Base-by-base conservation (phyloP, 1,140 invertebrate species). In the Cotesia glomerata region DNA sequence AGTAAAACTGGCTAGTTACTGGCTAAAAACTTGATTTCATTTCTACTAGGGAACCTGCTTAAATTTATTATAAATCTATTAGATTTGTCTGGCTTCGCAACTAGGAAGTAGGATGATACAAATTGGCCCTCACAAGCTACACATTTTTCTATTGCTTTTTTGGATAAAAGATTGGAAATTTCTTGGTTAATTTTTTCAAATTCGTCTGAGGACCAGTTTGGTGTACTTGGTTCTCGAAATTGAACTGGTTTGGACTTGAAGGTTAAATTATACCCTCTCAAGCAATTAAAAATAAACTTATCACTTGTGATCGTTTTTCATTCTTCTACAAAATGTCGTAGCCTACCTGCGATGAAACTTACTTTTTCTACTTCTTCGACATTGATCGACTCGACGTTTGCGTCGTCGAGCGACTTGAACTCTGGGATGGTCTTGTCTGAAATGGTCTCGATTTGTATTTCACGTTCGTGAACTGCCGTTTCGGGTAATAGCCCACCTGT, bases 221-320 rank as follows among this genome's bases (percentile, higher is more conserved):
- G 49, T 76, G 56, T 76, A 79, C 59, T 32, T 54, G 67, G 61
- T 7, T 13, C 11, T 7, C 54, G n/a, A 52, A 5, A 13, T 74
- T 74, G 73, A 5, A 13, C 1, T 51, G 69, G 62, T 56, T 5
- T 51, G 36, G 36, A 11, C 32, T 74, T 62, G 39, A 71, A 74
- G 32, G 63, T 68, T 34, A 71, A 68, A 45, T 68, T 63, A 65
- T 75, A 75, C 26, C 70, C 74, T 7, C 63, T 64, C 39, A 75
- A 16, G 34, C 45, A 68, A 49, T 69, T 59, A 32, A 75, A 14
- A 26, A 75, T 75, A 62, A 68, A 67, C 4, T 62, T 26, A 62
- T 71, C 73, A 7, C 3, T 54, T 1, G 73, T 71, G 35, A 75
- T 75, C 36, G 59, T 66, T 72, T 26, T 26, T 69, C 73, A 75